Evolutionary conservation across 2,113 vertebrate species (phyloP), one percentile per base, ranked within the genome.

Genomic region (Drymodes brunneopygia): DNA sequence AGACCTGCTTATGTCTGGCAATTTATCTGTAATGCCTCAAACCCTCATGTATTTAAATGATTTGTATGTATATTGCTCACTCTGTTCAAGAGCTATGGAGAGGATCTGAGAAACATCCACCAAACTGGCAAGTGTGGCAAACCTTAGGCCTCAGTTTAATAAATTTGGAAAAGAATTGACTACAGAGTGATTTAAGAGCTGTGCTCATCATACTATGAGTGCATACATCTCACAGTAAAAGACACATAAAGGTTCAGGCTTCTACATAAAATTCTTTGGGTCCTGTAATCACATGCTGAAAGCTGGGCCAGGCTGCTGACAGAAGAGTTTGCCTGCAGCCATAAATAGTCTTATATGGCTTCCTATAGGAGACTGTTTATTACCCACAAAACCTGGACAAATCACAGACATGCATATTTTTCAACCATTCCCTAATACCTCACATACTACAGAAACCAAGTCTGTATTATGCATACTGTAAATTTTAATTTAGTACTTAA

Each of bases 181-280:
- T 29, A 24, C 24, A 17, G 5, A 14, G 19, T 38, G 31, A 58
- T 86, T 91, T 66, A 53, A 67, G 53, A 67, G 21, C 53, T 61
- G 23, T 2, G 4, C 16, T 73, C 12, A 58, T 56, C 53, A n/a
- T 1, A 2, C 16, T n/a, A 4, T 0, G 0, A 78, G 5, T 15
- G n/a, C 23, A n/a, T 28, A 45, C 9, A 45, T 20, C 38, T 79
- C 82, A 65, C 36, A 48, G 23, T 40, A 57, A 42, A 57, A 85
- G 28, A 36, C 40, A 62, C 11, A 33, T 6, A 47, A 71, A 84
- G 0, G 6, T 81, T 45, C 38, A 81, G 22, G 12, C 31, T 78
- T 71, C 62, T 50, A 12, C 20, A n/a, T n/a, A 67, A 86, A 69
- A 74, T n/a, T 81, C 47, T 51, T 82, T 2, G 2, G 36, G 29